Conservation (phyloP, 2,888 invertebrate species). For the Spodoptera picta region DNA sequence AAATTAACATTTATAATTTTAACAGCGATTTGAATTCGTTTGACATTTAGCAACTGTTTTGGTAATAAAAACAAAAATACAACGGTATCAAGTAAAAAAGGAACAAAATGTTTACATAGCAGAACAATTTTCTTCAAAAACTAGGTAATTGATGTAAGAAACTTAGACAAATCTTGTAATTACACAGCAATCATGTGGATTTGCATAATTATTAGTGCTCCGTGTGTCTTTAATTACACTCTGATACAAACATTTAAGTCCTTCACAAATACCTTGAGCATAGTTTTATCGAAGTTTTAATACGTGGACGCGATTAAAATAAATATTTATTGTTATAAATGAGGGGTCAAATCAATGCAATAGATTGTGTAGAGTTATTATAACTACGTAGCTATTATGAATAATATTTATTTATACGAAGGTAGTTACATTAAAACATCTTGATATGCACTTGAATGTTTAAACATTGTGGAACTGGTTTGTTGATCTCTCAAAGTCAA, state of each 20-base stretch:
- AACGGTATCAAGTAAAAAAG: conserved; percentile 23
- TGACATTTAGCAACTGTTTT: conserved; percentile 32
- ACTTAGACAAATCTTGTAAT: conserved; percentile 40
- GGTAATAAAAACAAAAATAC: conserved; percentile 37
- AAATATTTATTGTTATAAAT: conserved; percentile 54
- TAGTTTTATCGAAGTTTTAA: conserved; percentile 33
- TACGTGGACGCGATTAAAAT: conserved; percentile 41
- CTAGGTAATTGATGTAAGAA: conserved; percentile 28
- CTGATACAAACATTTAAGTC: conserved; percentile 43
- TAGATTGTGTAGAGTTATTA: conserved; percentile 36
- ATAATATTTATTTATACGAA: conserved; percentile 28
- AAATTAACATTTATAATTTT: conserved; percentile 38
- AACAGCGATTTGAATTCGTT: conserved; percentile 1
- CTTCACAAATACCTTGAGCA: conserved; percentile 52
- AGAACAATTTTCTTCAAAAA: conserved; percentile 31
- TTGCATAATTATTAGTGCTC: conserved; percentile 56
- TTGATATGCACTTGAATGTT: conserved; percentile 15
- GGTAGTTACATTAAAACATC: conserved; percentile 21
- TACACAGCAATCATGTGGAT: conserved; percentile 54
- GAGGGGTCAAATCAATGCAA: conserved; percentile 40
- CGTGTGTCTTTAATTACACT: conserved; percentile 42
- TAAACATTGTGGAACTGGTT: conserved; percentile 30
- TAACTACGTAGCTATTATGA: conserved; percentile 37
- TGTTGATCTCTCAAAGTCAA: conserved; percentile 32
- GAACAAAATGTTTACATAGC: conserved; percentile 33